Percentiles rank a stretch among this genome's conserved stretches.
phyloP scores from a whole-genome alignment of 2,113 vertebrate genomes.

The Benitochromis conjunctus region DNA sequence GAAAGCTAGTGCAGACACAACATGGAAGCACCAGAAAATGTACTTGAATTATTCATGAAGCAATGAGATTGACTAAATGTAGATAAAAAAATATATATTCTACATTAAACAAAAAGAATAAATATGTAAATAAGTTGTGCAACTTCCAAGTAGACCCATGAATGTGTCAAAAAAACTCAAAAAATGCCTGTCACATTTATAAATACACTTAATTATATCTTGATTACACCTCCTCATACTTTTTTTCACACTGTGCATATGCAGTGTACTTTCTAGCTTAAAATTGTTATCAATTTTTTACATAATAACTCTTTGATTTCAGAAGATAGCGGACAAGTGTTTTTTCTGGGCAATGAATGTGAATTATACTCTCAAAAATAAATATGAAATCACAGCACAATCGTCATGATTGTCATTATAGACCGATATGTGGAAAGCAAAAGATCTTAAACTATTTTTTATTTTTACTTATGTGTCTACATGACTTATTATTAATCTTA shows the following conservation, averaged over 20 bases:
- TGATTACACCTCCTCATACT: not conserved
- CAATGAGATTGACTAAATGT: not conserved
- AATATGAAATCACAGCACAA: not conserved
- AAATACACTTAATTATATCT: not conserved
- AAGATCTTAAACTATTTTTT: not conserved
- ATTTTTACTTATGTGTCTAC: not conserved
- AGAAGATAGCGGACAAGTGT: rapidly evolving
- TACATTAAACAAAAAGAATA: not conserved
- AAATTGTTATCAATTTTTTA: not conserved
- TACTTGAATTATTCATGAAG: not conserved
- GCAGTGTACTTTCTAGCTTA: not conserved
- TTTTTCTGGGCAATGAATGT: not conserved
- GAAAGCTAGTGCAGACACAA: not conserved
- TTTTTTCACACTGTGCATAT: not conserved
- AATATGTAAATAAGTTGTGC: not conserved
- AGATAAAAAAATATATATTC: not conserved
- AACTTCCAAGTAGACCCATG: not conserved
- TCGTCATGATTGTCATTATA: not conserved
- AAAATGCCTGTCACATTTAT: not conserved
- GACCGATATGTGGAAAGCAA: not conserved
- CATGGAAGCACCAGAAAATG: not conserved
- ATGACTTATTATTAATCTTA: rapidly evolving
- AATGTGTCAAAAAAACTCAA: not conserved
- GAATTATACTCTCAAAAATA: not conserved
- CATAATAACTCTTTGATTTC: not conserved